Evolutionary conservation across 2,113 vertebrate species (phyloP), one percentile per base, ranked within the genome.

Genomic region (Corythaixoides concolor): DNA sequence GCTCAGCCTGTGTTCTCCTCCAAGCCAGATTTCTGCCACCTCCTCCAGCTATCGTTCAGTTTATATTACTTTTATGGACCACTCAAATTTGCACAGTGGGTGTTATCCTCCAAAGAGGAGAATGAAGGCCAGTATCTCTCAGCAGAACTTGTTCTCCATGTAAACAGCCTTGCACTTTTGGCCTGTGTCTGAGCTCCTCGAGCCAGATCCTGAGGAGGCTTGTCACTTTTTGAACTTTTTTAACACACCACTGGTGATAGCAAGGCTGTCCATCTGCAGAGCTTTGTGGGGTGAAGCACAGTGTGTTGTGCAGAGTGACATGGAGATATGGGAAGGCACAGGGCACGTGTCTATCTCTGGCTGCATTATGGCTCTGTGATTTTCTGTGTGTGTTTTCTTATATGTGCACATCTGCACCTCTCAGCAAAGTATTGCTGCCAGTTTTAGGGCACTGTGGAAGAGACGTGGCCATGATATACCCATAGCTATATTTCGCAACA

Each of bases 1-100:
- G 45, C n/a, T 90, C 70, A 83, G 45, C 27, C 39, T 62, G 15
- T 53, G 53, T 30, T 79, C 49, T 58, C 6, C 62, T 85, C 32
- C 6, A 12, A 55, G 77, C 60, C 43, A 94, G 56, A 80, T 85
- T 93, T 94, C 70, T 90, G 73, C 73, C 62, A 53, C 53, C 52
- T 91, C 69, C 56, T 85, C 64, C 89, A 87, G 64, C 43, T 64
- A 52, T 63, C 30, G 1, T 68, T 82, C 52, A 18, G 17, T 84
- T 85, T 63, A 17, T 22, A 18, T 91, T 37, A 35, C 18, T 56
- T 85, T 60, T 43, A 94, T 26, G 80, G 81, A 30, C 68, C 76
- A 33, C 32, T 62, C 45, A 49, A 30, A 79, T 85, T 88, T 80
- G 8, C 35, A 2, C 4, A 62, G 56, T 22, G 74, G 58, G 67